These are phyloP conservation scores for Nemapogon koenigi DNA, from an alignment of 2,888 invertebrate genomes.

Conservation along the genomic window DNA sequence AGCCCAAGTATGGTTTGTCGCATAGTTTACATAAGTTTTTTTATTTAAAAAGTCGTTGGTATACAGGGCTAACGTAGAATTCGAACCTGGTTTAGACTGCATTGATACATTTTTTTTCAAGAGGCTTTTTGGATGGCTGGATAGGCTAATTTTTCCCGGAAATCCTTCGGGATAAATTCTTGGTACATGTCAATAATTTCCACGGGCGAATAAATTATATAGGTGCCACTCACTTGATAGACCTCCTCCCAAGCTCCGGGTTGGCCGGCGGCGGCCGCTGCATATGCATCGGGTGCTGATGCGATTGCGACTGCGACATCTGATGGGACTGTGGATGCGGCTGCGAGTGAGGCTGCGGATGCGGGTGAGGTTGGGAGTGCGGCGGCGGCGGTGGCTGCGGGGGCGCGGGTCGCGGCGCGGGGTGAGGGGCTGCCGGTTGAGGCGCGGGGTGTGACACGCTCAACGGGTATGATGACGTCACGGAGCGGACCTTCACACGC, in stretches of 20 bases:
- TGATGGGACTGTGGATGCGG: conserved; percentile 29
- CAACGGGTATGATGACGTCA: conserved; percentile 32
- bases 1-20: no score
- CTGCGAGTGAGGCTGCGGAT: conserved; percentile 28
- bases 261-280: conserved; percentile 54
- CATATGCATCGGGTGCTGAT: conserved; percentile 33
- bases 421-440: conserved; percentile 20
- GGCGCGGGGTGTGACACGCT: conserved; percentile 24
- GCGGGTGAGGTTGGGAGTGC: conserved; percentile 21
- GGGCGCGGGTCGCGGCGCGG: conserved; percentile 18
- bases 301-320: conserved; percentile 43
- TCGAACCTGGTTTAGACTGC: no score
- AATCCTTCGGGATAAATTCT: no score
- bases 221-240: conserved; percentile 67
- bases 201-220: no score
- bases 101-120: no score
- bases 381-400: conserved; percentile 23
- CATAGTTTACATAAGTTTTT: no score
- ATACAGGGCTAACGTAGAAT: no score
- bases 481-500: conserved; percentile 77
- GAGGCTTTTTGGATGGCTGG: no score
- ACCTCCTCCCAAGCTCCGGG: conserved; percentile 75
- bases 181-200: no score
- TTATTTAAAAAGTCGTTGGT: no score
- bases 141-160: no score